Evolutionary conservation across 2,888 invertebrate genomes (phyloP), one percentile per base, ranked within the genome.

Genomic region (Heterodera filipjevi): DNA sequence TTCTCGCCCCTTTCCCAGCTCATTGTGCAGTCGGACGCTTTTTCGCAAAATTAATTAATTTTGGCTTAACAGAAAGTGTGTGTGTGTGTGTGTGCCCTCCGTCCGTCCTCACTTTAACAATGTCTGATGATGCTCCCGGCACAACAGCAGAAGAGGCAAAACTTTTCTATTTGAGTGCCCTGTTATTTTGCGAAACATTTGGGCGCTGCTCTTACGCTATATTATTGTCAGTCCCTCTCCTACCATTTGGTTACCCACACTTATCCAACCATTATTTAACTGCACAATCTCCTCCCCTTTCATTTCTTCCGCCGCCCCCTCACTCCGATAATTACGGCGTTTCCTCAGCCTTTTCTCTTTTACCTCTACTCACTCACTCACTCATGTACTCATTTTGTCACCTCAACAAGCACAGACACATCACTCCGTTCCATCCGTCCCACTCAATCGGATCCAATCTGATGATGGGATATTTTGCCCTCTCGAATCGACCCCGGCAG

Each of bases 1-100:
- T n/a, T 22, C 27, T 12, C 59, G 1, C 59, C 49, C 49, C 49
- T 14, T 14, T 0, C n/a, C n/a, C n/a, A n/a, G n/a, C n/a, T 3
- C 22, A 16, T 53, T 53, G 53, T 53, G 22, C 53, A 22, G 27
- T n/a, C 59, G n/a, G n/a, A 22, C 59, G 59, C 59, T 59, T 59
- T 68, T 68, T 68, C 68, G 27, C 68, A 8, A 68, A 66, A 68
- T 68, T 68, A 68, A 68, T 68, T 68, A 68, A 68, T 32, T 68
- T 68, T n/a, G 68, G 68, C 33, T 68, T 10, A 59, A 59, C n/a
- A 5, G 27, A 27, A 19, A 59, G 27, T 19, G n/a, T n/a, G n/a
- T n/a, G n/a, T n/a, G n/a, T n/a, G n/a, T 59, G 59, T 59, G 27
- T n/a, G 59, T 59, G 59, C 59, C 10, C 49, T 44, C 12, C 44